Base-by-base conservation (phyloP, 2,113 vertebrate species). In the Ceyx melanurus region DNA sequence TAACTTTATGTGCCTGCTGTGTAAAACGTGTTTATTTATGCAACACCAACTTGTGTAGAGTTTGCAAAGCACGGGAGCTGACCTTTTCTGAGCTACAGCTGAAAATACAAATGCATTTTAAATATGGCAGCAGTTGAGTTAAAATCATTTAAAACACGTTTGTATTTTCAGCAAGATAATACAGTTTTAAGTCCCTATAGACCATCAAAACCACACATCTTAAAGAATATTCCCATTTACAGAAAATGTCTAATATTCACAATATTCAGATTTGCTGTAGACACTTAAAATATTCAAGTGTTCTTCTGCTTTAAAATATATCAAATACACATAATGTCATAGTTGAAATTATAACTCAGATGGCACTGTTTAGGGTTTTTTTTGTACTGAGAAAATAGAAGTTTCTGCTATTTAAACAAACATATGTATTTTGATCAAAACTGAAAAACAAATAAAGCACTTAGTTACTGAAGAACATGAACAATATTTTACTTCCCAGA, bases 11-110 rank as follows among this genome's bases (percentile, higher is more conserved):
- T 5, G 70, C 20, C 70, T 88, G 64, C 65, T 81, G 76, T 35
- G 68, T 81, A 93, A 91, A 94, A 81, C n/a, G 73, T 46, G 35
- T 35, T 78, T 76, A 88, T 86, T 93, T 86, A 89, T 50, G 82
- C 67, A 82, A 64, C 81, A 80, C 74, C 26, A 31, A 82, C 19
- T 75, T 77, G 20, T 13, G 20, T 3, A 43, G 54, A 58, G 51
- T 88, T 88, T 89, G 80, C 91, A 94, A 85, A 85, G 79, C 26
- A 67, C 2, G 1, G 65, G 53, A 75, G 74, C 40, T 92, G 77
- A 91, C 45, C 56, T 79, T 85, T 73, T 70, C 74, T 11, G 14
- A 78, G 58, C n/a, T 83, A 83, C 82, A 95, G 76, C 29, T 91
- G 86, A 86, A 91, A 94, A 83, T 26, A 82, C 61, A 94, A 95